A percentile compares a stretch with the other conserved stretches of the same genome.
Conservation (phyloP, 2,113 vertebrate species). For the Hystrix brachyura region DNA sequence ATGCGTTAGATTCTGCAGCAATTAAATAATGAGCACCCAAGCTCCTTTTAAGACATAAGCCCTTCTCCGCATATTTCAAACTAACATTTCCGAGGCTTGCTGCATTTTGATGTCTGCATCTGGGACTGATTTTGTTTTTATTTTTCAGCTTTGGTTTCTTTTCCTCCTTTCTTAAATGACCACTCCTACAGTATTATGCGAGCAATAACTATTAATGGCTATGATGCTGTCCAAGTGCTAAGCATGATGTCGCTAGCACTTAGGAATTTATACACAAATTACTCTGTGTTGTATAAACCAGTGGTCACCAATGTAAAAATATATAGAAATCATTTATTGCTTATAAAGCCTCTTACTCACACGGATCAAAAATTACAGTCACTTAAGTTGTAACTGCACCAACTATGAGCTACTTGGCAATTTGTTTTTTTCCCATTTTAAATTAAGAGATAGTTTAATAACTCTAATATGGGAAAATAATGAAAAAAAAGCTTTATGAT, state of each 20-base stretch:
- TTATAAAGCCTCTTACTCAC: neutral
- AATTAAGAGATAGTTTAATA: neutral
- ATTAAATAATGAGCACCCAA: neutral
- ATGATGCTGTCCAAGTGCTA: neutral
- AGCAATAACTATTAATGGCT: slow-evolving; percentile 28
- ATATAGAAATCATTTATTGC: neutral
- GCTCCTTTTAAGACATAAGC: neutral
- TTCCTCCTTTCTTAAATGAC: slow-evolving; percentile 6
- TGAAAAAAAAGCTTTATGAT: neutral
- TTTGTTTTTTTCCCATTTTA: neutral
- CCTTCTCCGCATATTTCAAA: neutral
- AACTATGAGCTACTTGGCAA: neutral
- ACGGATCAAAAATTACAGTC: neutral
- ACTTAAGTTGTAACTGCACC: neutral
- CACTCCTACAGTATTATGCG: neutral
- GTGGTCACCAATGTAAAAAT: neutral
- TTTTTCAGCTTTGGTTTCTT: neutral
- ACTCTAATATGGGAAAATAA: neutral
- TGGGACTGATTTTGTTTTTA: neutral
- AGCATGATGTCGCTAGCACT: neutral
- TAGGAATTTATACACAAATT: neutral
- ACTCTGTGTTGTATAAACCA: neutral
- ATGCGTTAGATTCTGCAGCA: neutral
- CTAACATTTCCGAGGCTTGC: neutral
- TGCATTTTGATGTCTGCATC: neutral